These are phyloP conservation scores for Erebia palarica DNA, from an alignment of 2,888 invertebrate genomes.

Conservation along the genomic window DNA sequence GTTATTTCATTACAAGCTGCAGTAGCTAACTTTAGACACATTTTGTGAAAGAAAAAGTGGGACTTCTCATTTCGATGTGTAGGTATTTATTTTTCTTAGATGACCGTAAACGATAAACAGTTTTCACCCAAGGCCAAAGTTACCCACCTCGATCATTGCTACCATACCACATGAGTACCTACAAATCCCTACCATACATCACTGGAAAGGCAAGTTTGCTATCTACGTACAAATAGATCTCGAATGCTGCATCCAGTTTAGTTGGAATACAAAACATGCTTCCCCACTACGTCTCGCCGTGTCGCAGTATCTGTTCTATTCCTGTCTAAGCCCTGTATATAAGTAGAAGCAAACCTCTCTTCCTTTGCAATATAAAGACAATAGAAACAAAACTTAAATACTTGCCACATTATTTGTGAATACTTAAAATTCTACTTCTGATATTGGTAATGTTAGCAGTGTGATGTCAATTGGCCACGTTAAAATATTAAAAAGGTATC, in stretches of 20 bases:
- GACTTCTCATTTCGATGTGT: neutral
- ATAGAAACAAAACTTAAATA: slow-evolving; percentile 13
- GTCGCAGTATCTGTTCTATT: slow-evolving; percentile 53
- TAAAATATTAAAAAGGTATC: no score
- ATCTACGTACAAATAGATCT: slow-evolving; percentile 41
- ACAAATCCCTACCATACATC: slow-evolving; percentile 28
- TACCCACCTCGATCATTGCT: slow-evolving; percentile 24
- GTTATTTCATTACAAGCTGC: no score
- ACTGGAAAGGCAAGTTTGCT: slow-evolving; percentile 33
- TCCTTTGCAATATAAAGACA: slow-evolving; percentile 34
- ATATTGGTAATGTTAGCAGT: no score
- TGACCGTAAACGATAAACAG: neutral
- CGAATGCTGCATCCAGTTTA: slow-evolving; percentile 47
- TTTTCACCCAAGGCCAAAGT: neutral
- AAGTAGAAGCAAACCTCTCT: slow-evolving; percentile 38
- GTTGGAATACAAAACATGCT: slow-evolving; percentile 53
- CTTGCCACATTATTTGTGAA: neutral
- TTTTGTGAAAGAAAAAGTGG: no score
- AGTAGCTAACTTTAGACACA: no score
- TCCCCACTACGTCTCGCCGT: slow-evolving; percentile 48
- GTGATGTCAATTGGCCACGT: no score
- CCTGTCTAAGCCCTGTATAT: slow-evolving; percentile 50
- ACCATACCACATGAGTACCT: neutral
- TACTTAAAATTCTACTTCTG: neutral
- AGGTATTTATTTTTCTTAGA: neutral